Evolutionary conservation across 2,797 vertebrate genomes (phyloP), one percentile per base, ranked within the genome.

Genomic region (Aselliscus stoliczkanus): DNA sequence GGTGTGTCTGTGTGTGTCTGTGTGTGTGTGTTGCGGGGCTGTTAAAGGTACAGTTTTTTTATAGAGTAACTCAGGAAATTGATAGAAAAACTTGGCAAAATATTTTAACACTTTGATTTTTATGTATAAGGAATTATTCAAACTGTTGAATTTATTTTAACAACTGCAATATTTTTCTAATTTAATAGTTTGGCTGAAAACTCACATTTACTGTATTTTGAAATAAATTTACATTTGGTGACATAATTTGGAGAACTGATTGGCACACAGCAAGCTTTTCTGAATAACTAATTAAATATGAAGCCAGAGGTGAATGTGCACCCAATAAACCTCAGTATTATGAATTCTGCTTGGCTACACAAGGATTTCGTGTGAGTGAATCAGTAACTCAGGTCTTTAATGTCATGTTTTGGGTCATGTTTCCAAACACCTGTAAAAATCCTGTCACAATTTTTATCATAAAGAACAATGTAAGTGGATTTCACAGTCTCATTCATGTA

Each of bases 341-440:
- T 34, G 77, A 89, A 76, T 67, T 96, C 62, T 84, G 21, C 60
- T 84, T 72, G 79, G 39, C 60, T 52, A 69, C 72, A 92, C 64
- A 94, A 91, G 29, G 27, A 18, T 89, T 89, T 87, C 52, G 15
- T 97, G 83, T 97, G 72, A 96, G 62, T 17, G 8, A 94, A 91
- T 95, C 69, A 72, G 88, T 65, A 90, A 50, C 13, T 29, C 17
- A 2, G 21, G 29, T 58, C 76, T 90, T 76, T 82, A 81, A 76
- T 95, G 82, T 83, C 50, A 83, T 76, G 81, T 81, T 50, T 67
- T 73, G 50, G 65, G 77, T 87, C 69, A 29, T 67, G 67, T 93
- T 95, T 21, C 50, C 94, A 97, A 97, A 91, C 83, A 91, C 91
- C 80, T 94, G 60, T 91, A 82, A 93, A 96, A 93, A 52, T 17